A percentile compares a stretch with the other conserved stretches of the same genome.
These are phyloP conservation scores for Grantiella picta DNA, from an alignment of 2,113 vertebrate genomes.

Conservation along the genomic window DNA sequence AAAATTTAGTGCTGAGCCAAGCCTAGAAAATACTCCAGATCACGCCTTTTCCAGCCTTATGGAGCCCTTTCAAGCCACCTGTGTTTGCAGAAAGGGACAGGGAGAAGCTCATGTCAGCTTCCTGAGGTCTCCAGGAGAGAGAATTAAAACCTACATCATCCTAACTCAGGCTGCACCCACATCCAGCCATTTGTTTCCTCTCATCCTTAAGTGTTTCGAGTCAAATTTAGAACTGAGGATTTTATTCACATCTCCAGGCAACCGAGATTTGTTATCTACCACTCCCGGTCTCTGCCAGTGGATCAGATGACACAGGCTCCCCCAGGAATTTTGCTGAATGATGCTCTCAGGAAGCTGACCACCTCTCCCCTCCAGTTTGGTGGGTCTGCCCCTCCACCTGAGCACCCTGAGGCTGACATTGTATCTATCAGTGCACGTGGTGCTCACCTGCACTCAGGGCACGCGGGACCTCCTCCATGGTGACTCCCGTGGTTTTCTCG, in stretches of 20 bases:
- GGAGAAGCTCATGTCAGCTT: not conserved
- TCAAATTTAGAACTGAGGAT: not conserved
- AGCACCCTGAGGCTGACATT: fast-evolving
- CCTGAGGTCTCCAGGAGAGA: not conserved
- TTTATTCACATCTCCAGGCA: not conserved
- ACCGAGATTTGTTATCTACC: not conserved
- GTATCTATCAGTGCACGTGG: fast-evolving
- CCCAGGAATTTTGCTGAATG: not conserved
- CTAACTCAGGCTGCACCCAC: not conserved
- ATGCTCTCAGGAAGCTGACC: not conserved
- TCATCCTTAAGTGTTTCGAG: not conserved
- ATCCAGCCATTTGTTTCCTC: not conserved
- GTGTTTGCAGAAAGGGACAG: not conserved
- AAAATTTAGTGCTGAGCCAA: not conserved
- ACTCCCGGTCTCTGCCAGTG: fast-evolving
- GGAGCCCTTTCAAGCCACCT: not conserved
- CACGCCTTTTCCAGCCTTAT: not conserved
- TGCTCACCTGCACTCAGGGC: conserved; percentile 72
- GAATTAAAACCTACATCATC: not conserved
- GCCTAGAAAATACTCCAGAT: not conserved
- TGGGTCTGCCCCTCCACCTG: not conserved
- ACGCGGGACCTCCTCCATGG: conserved; percentile 55
- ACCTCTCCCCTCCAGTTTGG: fast-evolving
- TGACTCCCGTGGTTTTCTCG: conserved; percentile 1
- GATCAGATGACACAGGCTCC: not conserved